Percentiles rank a stretch among this genome's conserved stretches.
Evolutionary conservation across 2,797 vertebrate genomes (phyloP).

Genomic region (Pseudotriccus pelzelni): DNA sequence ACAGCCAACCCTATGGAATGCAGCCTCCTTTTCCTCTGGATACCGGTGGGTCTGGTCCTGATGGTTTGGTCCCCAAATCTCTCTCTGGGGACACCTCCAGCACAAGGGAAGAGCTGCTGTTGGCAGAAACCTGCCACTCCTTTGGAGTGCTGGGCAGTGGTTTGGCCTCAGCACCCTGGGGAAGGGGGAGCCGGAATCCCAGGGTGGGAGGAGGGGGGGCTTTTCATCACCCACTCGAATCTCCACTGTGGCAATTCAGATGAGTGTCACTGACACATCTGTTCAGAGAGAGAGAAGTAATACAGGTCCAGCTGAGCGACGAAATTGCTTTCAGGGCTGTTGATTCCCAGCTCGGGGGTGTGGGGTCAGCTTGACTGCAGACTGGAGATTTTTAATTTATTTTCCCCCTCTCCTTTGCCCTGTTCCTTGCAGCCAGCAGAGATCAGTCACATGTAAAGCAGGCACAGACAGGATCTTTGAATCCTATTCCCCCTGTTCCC

Average conservation of each 20-base stretch:
- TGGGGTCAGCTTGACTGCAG: not conserved
- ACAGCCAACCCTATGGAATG: not conserved
- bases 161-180: not conserved
- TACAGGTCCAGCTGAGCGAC: conserved; percentile 37
- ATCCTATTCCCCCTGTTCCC: not conserved
- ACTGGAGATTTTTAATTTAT: not conserved
- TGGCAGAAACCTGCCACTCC: not conserved
- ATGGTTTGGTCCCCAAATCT: not conserved
- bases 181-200: not conserved
- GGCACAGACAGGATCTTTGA: not conserved
- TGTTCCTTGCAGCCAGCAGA: not conserved
- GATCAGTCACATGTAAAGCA: not conserved
- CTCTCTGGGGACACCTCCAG: not conserved
- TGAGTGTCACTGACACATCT: conserved; percentile 35
- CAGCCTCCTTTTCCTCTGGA: not conserved
- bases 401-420: not conserved
- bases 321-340: conserved; percentile 53
- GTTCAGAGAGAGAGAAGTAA: conserved; percentile 1
- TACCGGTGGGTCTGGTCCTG: not conserved
- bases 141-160: not conserved
- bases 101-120: not conserved
- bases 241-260: not conserved
- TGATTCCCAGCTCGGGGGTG: not conserved
- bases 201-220: not conserved
- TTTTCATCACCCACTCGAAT: not conserved